Conservation (phyloP, 2,113 vertebrate genomes). For the Meles meles region DNA sequence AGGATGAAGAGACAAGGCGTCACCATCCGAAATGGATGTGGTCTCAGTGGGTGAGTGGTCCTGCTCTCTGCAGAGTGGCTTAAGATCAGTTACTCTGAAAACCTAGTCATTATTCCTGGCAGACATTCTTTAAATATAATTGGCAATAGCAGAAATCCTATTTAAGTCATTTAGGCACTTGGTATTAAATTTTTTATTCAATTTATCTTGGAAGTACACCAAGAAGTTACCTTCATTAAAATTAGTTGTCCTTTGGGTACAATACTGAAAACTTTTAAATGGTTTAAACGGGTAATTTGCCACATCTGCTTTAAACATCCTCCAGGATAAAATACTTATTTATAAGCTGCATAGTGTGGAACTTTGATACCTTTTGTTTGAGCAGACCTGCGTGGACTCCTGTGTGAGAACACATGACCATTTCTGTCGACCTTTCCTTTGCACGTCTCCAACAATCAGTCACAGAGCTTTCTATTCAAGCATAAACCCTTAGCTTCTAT, state of each 20-base stretch:
- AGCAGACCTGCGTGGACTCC: not conserved
- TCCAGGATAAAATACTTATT: not conserved
- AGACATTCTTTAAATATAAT: constrained; percentile 3
- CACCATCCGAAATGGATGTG: not conserved
- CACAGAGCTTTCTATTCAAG: not conserved
- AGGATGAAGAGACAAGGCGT: not conserved
- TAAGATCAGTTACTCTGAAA: not conserved
- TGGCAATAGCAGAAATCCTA: not conserved
- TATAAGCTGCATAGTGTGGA: not conserved
- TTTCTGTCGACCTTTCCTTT: not conserved
- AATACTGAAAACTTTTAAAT: not conserved
- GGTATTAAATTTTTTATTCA: constrained; percentile 22
- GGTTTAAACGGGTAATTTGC: not conserved
- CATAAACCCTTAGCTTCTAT: not conserved
- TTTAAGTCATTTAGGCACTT: constrained; percentile 2
- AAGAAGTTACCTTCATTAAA: constrained; percentile 45
- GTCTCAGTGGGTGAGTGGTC: not conserved
- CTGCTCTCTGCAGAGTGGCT: not conserved
- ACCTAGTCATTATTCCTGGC: not conserved
- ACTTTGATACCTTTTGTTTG: not conserved
- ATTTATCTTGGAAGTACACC: constrained; percentile 27
- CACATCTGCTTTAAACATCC: not conserved
- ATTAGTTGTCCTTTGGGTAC: constrained; percentile 4
- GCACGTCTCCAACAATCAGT: not conserved
- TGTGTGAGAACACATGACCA: not conserved